Evolutionary conservation across 2,113 vertebrate genomes (phyloP).

Genomic region (Cyrtonyx montezumae): DNA sequence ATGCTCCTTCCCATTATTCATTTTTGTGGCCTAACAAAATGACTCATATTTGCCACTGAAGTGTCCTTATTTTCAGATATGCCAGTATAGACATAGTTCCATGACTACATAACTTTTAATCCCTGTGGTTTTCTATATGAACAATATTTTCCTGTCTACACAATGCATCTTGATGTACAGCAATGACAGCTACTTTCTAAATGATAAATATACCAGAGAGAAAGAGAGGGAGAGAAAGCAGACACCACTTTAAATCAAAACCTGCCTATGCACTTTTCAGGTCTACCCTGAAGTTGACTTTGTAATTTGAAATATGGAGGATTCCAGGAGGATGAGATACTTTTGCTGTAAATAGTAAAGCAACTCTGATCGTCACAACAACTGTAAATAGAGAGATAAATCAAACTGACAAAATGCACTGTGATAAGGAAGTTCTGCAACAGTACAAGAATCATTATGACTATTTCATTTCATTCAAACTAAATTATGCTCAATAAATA

Average conservation of each 20-base stretch:
- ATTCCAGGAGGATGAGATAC: conserved; percentile 33
- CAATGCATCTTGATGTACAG: not conserved
- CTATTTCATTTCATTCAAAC: conserved; percentile 35
- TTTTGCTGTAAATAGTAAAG: conserved; percentile 23
- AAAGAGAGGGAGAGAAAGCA: not conserved
- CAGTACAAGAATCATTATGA: conserved; percentile 5
- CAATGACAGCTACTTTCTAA: not conserved
- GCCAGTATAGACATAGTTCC: not conserved
- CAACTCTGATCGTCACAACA: conserved; percentile 36
- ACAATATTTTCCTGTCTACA: not conserved
- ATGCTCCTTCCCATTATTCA: not conserved
- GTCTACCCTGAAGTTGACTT: not conserved
- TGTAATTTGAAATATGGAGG: conserved; percentile 4
- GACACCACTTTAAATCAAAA: conserved; percentile 40
- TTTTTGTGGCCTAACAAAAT: not conserved
- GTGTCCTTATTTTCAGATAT: not conserved
- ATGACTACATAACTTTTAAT: not conserved
- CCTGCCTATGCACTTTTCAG: not conserved
- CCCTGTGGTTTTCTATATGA: not conserved
- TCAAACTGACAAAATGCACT: conserved; percentile 49
- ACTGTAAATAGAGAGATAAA: conserved; percentile 51
- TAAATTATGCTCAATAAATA: conserved; percentile 55
- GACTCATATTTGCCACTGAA: not conserved
- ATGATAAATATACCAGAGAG: not conserved
- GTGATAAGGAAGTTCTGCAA: conserved; percentile 38